Conservation (phyloP, 2,113 vertebrate genomes). For the Chaetorhynchus papuensis region DNA sequence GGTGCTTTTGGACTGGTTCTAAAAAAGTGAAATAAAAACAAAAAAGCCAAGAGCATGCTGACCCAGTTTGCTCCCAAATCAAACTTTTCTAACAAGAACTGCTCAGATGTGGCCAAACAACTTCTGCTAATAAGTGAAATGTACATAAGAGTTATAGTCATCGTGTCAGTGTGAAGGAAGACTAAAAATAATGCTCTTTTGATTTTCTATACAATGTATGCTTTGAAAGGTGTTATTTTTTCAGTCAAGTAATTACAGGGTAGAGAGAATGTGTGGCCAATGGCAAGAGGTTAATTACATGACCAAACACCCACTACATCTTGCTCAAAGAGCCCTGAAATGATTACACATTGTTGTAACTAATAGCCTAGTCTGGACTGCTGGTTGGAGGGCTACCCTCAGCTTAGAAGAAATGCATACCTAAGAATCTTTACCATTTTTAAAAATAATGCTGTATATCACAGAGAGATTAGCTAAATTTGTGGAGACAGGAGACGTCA, state of each 20-base stretch:
- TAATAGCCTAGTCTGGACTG: not conserved
- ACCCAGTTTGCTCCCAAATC: not conserved
- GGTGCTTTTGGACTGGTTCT: not conserved
- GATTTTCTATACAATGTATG: constrained; percentile 4
- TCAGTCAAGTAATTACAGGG: constrained; percentile 39
- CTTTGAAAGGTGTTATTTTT: constrained; percentile 19
- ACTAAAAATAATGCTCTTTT: not conserved
- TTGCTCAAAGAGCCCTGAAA: constrained; percentile 25
- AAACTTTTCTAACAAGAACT: not conserved
- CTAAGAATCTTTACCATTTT: not conserved
- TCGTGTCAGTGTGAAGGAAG: not conserved
- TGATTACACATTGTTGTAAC: not conserved
- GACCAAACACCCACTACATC: constrained; percentile 1
- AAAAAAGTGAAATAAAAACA: not conserved
- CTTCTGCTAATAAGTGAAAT: not conserved
- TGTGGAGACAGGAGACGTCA: not conserved
- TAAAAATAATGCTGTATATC: not conserved
- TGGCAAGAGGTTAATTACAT: constrained; percentile 45
- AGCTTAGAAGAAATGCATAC: not conserved
- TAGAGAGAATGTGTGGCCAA: not conserved
- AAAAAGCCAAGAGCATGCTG: not conserved
- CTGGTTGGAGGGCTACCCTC: not conserved
- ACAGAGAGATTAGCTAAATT: not conserved
- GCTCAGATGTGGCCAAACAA: not conserved
- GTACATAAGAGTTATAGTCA: not conserved